Percentiles rank a stretch among this genome's conserved stretches.
These are phyloP conservation scores for Cryptoprocta ferox DNA, from an alignment of 2,797 vertebrate genomes.

Conservation along the genomic window DNA sequence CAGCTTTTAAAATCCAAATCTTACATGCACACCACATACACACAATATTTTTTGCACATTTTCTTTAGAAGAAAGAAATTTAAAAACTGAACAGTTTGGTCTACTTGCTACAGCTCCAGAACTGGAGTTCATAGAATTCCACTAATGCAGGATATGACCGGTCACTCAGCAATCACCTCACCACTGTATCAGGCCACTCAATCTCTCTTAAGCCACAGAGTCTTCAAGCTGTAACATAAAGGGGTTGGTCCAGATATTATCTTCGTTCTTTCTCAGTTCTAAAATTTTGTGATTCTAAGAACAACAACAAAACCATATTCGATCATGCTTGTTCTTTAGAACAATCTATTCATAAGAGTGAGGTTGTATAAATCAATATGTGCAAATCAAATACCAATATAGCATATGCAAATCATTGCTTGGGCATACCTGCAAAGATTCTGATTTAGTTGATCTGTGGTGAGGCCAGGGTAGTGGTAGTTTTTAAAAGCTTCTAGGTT, in stretches of 20 bases:
- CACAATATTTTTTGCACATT: background rate
- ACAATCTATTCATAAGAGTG: background rate
- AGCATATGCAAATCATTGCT: background rate
- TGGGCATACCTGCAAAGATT: background rate
- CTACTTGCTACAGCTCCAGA: background rate
- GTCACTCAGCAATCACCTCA: background rate
- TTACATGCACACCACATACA: background rate
- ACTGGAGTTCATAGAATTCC: slow-evolving; percentile 33
- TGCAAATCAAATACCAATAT: background rate
- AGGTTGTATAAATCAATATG: background rate
- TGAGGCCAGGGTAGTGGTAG: background rate
- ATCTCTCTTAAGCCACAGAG: background rate
- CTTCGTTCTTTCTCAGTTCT: background rate
- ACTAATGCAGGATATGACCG: background rate
- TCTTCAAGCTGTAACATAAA: background rate
- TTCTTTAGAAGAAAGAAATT: slow-evolving; percentile 57
- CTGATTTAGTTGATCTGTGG: slow-evolving; percentile 3
- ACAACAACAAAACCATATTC: background rate
- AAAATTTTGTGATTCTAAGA: slow-evolving; percentile 17
- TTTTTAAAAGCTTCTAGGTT: slow-evolving; percentile 31
- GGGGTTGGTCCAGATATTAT: background rate
- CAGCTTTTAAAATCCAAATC: slow-evolving; percentile 34
- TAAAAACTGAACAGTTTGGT: background rate
- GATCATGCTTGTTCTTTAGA: background rate
- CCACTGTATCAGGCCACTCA: background rate